A percentile compares a stretch with the other conserved stretches of the same genome.
These are phyloP conservation scores for Bolborhynchus lineola DNA, from an alignment of 2,113 vertebrate species.

Conservation along the genomic window DNA sequence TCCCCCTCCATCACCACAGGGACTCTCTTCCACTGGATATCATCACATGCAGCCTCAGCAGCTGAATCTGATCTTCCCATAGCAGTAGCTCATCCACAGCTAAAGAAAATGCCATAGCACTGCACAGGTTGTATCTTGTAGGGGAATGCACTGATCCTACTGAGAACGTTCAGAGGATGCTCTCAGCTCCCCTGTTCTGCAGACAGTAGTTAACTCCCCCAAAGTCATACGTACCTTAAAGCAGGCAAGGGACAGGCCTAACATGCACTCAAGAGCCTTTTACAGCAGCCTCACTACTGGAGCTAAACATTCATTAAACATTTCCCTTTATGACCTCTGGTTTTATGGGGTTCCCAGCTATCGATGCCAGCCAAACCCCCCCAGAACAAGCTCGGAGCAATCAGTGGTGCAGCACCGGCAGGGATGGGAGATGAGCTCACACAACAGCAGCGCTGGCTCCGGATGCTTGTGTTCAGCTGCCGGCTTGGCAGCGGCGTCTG, in stretches of 20 bases:
- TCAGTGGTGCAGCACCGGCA: neutral
- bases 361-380: neutral
- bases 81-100: neutral
- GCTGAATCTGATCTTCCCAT: neutral
- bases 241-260: neutral
- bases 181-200: neutral
- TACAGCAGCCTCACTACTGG: neutral
- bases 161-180: neutral
- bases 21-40: neutral
- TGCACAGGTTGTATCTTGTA: neutral
- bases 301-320: neutral
- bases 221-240: rapidly evolving
- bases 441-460: neutral
- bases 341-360: neutral
- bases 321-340: neutral
- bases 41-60: neutral
- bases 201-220: neutral
- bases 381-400: neutral
- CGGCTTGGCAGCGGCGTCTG: rapidly evolving
- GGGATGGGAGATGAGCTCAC: neutral
- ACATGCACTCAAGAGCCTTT: rapidly evolving
- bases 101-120: neutral
- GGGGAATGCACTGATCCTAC: neutral
- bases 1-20: rapidly evolving
- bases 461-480: neutral